Evolutionary conservation across 1,140 invertebrate genomes (phyloP).

Genomic region (Scaptodrosophila lebanonensis): DNA sequence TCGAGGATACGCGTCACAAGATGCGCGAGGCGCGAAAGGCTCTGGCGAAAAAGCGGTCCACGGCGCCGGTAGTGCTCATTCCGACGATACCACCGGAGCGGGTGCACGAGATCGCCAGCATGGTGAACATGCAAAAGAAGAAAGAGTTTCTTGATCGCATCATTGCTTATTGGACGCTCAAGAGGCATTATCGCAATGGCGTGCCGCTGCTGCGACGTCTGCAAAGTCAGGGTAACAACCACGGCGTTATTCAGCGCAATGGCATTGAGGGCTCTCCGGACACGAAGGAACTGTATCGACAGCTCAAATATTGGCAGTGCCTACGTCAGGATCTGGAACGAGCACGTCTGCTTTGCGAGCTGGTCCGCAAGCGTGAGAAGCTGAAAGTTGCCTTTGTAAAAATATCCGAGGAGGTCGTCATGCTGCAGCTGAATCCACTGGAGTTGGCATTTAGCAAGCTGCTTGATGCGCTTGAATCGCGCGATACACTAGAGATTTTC

Average conservation of each 20-base stretch:
- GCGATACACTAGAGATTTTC: conserved; percentile 93
- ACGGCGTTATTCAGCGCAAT: conserved; percentile 77
- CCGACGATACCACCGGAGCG: conserved; percentile 95
- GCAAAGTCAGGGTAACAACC: conserved; percentile 83
- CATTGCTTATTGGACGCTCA: conserved; percentile 96
- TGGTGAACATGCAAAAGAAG: conserved; percentile 84
- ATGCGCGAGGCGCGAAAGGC: conserved; percentile 87
- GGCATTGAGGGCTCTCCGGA: conserved; percentile 79
- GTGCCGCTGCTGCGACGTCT: conserved; percentile 93
- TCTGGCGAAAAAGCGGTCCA: conserved; percentile 89
- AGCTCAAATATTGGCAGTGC: conserved; percentile 96
- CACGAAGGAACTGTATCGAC: conserved; percentile 86
- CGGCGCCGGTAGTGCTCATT: conserved; percentile 93
- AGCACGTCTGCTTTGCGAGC: conserved; percentile 93
- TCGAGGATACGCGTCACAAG: conserved; percentile 78
- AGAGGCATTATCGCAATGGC: conserved; percentile 96
- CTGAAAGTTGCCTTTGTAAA: conserved; percentile 92
- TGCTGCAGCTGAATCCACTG: conserved; percentile 89
- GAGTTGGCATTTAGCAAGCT: conserved; percentile 86
- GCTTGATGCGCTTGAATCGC: conserved; percentile 86
- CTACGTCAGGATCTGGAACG: conserved; percentile 96
- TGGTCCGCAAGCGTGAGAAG: conserved; percentile 96
- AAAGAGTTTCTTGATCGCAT: conserved; percentile 92
- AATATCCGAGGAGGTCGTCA: conserved; percentile 87
- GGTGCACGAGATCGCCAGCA: conserved; percentile 88